phyloP scores from a whole-genome alignment of 2,797 vertebrate genomes.

The Neomorphus geoffroyi region DNA sequence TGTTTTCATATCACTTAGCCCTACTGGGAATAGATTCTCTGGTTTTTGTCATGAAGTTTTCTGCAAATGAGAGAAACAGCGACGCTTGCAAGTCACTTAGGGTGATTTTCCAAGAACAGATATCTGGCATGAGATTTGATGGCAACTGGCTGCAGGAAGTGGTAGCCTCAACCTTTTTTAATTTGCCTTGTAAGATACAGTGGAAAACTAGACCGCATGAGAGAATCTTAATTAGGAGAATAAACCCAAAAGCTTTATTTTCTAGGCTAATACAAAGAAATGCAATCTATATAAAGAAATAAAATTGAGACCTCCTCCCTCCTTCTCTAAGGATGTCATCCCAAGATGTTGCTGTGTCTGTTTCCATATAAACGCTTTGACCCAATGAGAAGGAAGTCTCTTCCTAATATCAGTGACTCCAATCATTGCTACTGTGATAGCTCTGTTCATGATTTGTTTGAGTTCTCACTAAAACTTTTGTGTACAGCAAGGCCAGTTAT shows the following conservation, averaged over 20 bases:
- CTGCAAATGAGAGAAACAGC: neutral
- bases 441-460: neutral
- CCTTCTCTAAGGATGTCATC: neutral
- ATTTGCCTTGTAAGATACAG: neutral
- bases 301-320: neutral
- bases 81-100: neutral
- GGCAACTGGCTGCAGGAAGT: neutral
- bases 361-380: neutral
- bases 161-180: conserved; percentile 21
- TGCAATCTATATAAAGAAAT: neutral
- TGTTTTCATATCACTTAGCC: neutral
- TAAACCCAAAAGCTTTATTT: conserved; percentile 52
- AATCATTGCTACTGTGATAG: neutral
- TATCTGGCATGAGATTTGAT: neutral
- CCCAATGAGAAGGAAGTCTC: neutral
- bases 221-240: neutral
- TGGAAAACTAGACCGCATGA: neutral
- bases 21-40: neutral
- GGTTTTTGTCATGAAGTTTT: neutral
- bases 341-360: conserved; percentile 13
- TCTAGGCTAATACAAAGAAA: conserved; percentile 31
- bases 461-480: neutral
- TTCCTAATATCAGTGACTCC: neutral
- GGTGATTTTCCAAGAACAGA: neutral
- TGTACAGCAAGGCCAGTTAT: neutral